Base-by-base conservation (phyloP, 2,888 invertebrate genomes). In the Chymomyza fuscimana region DNA sequence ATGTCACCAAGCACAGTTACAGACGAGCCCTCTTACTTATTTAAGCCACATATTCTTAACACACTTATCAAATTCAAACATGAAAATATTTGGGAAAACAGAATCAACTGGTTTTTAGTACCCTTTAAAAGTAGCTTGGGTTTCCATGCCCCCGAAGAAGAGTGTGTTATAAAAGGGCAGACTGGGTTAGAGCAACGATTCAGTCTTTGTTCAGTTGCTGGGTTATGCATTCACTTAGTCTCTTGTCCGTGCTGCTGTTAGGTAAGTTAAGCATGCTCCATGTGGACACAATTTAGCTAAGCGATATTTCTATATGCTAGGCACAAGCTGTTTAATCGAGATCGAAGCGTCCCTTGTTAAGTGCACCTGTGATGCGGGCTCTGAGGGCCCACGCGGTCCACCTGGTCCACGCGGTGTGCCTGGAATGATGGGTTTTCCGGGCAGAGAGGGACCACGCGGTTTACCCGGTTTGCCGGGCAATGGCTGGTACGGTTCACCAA, bases 321-420 rank as follows among this genome's bases (percentile, higher is more conserved):
- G 40, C 40, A 46, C 40, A 46, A 46, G 40, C 40, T 12, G 40
- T 46, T 12, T 46, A 12, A 4, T 12, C 10, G 12, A 46, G 22
- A 66, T 54, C 5, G 32, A 25, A 5, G 82, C 76, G 4, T 79
- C 87, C 0, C 62, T 88, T n/a, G 70, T 87, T 52, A 88, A 85
- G 46, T 88, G 87, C 63, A 77, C 69, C 15, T 88, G 87, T 69
- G 87, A 87, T 50, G 72, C 83, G 19, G 87, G 87, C 6, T 69
- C 88, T 0, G 56, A 56, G 7, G 85, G 86, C 1, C 77, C 77
- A 0, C 72, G 76, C 46, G 83, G 83, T n/a, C 72, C 76, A 5
- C 72, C 68, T 5, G 86, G 87, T 5, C 77, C 80, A 5, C 76
- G 67, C 0, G 78, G 78, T 19, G 36, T 58, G 2, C 78, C 80